A percentile compares a stretch with the other conserved stretches of the same genome.
phyloP scores from a whole-genome alignment of 2,113 vertebrate genomes.

The Coracopsis vasa region DNA sequence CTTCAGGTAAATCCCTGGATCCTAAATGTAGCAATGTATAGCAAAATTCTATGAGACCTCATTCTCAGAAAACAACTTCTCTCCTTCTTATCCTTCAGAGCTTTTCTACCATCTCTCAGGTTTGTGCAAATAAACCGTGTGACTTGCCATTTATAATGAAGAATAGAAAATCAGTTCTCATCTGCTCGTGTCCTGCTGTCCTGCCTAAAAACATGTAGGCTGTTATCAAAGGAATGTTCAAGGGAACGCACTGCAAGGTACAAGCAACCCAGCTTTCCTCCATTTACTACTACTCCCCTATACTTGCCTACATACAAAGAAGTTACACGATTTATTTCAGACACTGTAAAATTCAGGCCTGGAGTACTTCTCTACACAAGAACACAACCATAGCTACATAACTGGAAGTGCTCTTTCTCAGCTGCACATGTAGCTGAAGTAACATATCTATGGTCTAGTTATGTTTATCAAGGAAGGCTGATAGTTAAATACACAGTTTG shows the following conservation, averaged over 20 bases:
- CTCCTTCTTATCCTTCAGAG: background rate
- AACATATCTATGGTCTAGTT: background rate
- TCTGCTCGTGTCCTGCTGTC: background rate
- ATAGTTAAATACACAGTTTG: background rate
- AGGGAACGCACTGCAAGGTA: background rate
- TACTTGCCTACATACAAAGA: background rate
- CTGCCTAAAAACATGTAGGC: background rate
- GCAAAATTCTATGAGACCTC: background rate
- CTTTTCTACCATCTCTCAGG: background rate
- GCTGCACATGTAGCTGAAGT: rapidly evolving
- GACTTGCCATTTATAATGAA: background rate
- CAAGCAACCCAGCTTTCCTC: background rate
- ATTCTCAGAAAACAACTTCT: background rate
- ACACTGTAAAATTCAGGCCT: background rate
- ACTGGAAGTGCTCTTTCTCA: background rate
- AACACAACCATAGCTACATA: rapidly evolving
- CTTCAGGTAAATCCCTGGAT: background rate
- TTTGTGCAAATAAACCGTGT: background rate
- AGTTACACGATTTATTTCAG: background rate
- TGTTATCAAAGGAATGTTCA: background rate
- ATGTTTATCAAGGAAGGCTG: background rate
- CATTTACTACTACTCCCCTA: background rate
- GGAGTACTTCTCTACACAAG: background rate
- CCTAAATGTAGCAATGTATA: background rate
- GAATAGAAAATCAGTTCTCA: background rate